Percentiles rank a stretch among this genome's conserved stretches.
These are phyloP conservation scores for Rhynchophorus ferrugineus DNA, from an alignment of 1,140 invertebrate species.

Conservation along the genomic window DNA sequence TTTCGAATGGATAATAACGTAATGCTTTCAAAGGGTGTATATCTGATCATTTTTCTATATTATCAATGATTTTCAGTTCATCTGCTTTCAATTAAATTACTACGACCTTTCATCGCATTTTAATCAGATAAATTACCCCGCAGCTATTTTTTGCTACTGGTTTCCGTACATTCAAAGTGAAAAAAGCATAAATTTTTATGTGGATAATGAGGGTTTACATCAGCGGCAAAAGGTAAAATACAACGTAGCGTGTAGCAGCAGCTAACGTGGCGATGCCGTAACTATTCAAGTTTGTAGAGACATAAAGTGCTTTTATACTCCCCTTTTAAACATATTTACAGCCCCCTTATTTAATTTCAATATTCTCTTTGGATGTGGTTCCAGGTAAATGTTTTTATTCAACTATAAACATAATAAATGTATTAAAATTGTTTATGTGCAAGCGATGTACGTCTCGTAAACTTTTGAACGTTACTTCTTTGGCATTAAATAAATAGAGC, in stretches of 20 bases:
- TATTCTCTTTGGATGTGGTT: slow-evolving; percentile 21
- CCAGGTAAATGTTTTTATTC: slow-evolving; percentile 5
- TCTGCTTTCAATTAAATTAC: slow-evolving; percentile 11
- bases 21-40: too few species aligned
- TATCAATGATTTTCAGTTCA: too few species aligned
- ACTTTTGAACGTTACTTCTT: not conserved
- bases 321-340: slow-evolving; percentile 34
- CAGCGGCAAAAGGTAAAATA: slow-evolving; percentile 20
- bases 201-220: slow-evolving; percentile 21
- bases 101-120: slow-evolving; percentile 5
- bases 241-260: slow-evolving; percentile 28
- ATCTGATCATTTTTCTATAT: too few species aligned
- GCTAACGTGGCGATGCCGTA: slow-evolving; percentile 26
- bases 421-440: slow-evolving; percentile 6
- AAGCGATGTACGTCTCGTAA: not conserved
- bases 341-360: slow-evolving; percentile 33
- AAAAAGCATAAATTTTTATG: slow-evolving; percentile 23
- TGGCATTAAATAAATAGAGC: not conserved
- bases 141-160: slow-evolving; percentile 7
- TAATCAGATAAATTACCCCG: slow-evolving; percentile 17
- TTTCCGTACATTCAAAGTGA: slow-evolving; percentile 15
- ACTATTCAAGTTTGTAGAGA: slow-evolving; percentile 32
- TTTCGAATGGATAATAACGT: too few species aligned
- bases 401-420: slow-evolving; percentile 15
- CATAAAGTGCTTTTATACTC: slow-evolving; percentile 30